Evolutionary conservation across 2,888 invertebrate genomes (phyloP).

Genomic region (Cantharis rustica): DNA sequence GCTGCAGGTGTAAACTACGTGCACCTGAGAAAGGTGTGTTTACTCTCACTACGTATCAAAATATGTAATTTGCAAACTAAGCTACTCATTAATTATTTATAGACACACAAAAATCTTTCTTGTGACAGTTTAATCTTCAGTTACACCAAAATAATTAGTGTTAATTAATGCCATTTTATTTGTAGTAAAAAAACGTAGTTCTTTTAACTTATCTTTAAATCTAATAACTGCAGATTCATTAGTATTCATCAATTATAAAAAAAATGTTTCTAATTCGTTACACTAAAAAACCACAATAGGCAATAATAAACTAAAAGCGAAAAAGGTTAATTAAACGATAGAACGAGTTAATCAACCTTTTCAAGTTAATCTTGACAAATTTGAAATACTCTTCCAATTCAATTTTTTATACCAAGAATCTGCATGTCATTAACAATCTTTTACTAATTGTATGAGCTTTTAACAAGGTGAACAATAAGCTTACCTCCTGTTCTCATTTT

Average conservation of each 20-base stretch:
- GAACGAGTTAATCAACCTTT: constrained; percentile 6
- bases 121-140: background rate
- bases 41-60: constrained; percentile 9
- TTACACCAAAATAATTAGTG: background rate
- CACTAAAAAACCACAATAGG: background rate
- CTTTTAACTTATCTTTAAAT: background rate
- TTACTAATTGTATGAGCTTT: background rate
- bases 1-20: constrained; percentile 41
- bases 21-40: constrained; percentile 30
- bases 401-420: background rate
- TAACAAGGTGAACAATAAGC: background rate
- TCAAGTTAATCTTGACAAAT: constrained; percentile 2
- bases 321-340: background rate
- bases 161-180: background rate
- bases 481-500: background rate
- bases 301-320: background rate
- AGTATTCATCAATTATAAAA: background rate
- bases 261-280: background rate
- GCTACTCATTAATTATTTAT: constrained; percentile 1
- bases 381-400: background rate
- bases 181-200: background rate
- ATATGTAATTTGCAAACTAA: constrained; percentile 4
- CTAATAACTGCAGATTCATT: background rate
- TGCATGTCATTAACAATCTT: background rate
- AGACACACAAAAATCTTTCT: background rate